These are phyloP conservation scores for Drosophila meridionalis DNA, from an alignment of 2,888 invertebrate species.

Conservation along the genomic window DNA sequence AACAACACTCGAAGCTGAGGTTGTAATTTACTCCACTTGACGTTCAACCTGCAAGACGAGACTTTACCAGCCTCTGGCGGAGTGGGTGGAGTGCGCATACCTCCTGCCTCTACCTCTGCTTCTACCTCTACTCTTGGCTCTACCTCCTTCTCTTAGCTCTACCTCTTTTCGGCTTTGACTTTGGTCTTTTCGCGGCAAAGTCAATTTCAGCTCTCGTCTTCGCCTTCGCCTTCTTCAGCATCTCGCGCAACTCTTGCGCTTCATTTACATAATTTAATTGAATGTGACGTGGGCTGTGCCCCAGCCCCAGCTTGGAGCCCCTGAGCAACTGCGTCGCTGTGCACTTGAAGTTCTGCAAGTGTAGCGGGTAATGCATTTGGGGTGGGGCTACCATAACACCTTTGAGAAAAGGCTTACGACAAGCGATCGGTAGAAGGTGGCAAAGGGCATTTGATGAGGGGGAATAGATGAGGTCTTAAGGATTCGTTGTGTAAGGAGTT, in stretches of 20 bases:
- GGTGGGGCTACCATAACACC: constrained; percentile 68
- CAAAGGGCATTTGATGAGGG: neutral
- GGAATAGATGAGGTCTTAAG: neutral
- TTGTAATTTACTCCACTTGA: constrained; percentile 71
- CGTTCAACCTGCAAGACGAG: constrained; percentile 51
- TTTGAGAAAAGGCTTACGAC: constrained; percentile 17
- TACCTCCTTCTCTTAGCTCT: neutral
- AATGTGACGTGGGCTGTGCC: constrained; percentile 71
- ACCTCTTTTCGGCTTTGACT: constrained; percentile 17
- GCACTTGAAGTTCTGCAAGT: constrained; percentile 53
- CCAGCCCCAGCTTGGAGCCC: constrained; percentile 8
- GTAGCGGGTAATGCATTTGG: constrained; percentile 71
- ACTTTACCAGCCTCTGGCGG: constrained; percentile 32
- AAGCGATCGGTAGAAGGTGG: constrained; percentile 6
- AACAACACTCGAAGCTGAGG: constrained; percentile 24
- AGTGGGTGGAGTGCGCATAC: constrained; percentile 70
- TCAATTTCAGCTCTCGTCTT: constrained; percentile 9
- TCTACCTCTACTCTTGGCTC: neutral
- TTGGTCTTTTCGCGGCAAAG: constrained; percentile 23
- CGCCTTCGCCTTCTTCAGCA: constrained; percentile 28
- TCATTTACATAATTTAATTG: constrained; percentile 83
- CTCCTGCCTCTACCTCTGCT: neutral
- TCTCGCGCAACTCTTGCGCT: constrained; percentile 67
- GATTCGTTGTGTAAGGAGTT: neutral
- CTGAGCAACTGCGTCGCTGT: neutral